Base-by-base conservation (phyloP, 2,797 vertebrate genomes). In the Falco rusticolus region DNA sequence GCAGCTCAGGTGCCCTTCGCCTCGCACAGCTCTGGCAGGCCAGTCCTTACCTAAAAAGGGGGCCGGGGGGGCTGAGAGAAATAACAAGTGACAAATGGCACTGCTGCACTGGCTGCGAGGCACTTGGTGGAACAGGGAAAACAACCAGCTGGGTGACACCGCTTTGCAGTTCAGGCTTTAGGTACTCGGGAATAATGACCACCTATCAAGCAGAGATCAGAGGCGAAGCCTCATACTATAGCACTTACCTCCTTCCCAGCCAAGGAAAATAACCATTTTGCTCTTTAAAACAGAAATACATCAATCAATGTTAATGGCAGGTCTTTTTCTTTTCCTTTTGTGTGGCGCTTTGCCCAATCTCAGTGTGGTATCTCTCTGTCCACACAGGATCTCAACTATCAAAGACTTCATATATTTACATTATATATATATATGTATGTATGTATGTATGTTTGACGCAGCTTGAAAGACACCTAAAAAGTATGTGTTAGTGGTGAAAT, bases 231-330 rank as follows among this genome's bases (percentile, higher is more conserved):
- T 89, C 10, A 0, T 60, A 5, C 63, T 70, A 11, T 1, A 90
- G 56, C 33, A 21, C 50, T 93, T 69, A 21, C 13, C 11, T 51
- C 66, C 54, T 63, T 83, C 37, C 57, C 43, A 54, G 92, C 95
- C 90, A 92, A 93, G 57, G 75, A 74, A 95, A 96, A 94, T 8
- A 92, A 69, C 71, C 3, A 0, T 84, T 88, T 48, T 80, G 53
- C 78, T 93, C 75, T 90, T 89, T 74, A 83, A 93, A 96, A 77
- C 80, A 95, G 81, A 91, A 90, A 85, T 34, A 25, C 64, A 79
- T 87, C 90, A 47, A 65, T 95, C 96, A 89, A 14, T 45, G 48
- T 82, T 92, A 82, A 47, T 48, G 75, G 57, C 78, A 89, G 47
- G 25, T 75, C 78, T 76, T 59, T 84, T 84, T 68, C 68, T 59